Evolutionary conservation across 2,113 vertebrate genomes (phyloP).

Genomic region (Menidia beryllina): DNA sequence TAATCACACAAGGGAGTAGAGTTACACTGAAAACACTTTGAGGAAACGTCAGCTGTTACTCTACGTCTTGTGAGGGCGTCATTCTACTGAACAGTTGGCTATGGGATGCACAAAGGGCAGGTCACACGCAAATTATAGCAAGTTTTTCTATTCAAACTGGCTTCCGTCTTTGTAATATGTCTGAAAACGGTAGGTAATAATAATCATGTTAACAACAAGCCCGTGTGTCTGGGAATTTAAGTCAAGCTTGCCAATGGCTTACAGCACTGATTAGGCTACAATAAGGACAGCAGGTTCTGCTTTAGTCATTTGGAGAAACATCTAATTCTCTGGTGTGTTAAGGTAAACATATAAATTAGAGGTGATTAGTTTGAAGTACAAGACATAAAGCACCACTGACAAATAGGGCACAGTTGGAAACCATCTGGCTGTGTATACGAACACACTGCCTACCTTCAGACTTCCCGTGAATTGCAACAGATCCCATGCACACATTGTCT

Average conservation of each 20-base stretch:
- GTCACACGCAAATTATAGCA: background rate
- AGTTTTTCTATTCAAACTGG: background rate
- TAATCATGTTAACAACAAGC: constrained; percentile 6
- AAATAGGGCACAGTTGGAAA: constrained; percentile 50
- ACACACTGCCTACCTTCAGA: constrained; percentile 15
- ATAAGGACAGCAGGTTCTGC: constrained; percentile 23
- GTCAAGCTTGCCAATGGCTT: constrained; percentile 19
- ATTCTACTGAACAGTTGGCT: background rate
- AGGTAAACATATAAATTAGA: constrained; percentile 44
- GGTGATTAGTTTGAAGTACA: constrained; percentile 23
- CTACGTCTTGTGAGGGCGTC: background rate
- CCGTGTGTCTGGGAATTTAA: constrained; percentile 1
- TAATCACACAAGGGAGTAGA: background rate
- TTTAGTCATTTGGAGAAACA: constrained; percentile 43
- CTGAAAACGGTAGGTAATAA: constrained; percentile 15
- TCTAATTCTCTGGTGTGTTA: constrained; percentile 19
- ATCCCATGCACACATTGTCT: constrained; percentile 30
- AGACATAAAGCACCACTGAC: constrained; percentile 34
- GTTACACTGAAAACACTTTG: background rate
- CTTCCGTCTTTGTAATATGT: constrained; percentile 15
- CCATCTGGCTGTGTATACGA: background rate
- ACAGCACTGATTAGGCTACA: background rate
- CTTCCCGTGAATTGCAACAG: background rate
- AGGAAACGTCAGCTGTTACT: background rate
- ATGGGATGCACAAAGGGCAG: background rate